A percentile compares a stretch with the other conserved stretches of the same genome.
Evolutionary conservation across 2,797 vertebrate species (phyloP).

Genomic region (Sitta carolinensis): DNA sequence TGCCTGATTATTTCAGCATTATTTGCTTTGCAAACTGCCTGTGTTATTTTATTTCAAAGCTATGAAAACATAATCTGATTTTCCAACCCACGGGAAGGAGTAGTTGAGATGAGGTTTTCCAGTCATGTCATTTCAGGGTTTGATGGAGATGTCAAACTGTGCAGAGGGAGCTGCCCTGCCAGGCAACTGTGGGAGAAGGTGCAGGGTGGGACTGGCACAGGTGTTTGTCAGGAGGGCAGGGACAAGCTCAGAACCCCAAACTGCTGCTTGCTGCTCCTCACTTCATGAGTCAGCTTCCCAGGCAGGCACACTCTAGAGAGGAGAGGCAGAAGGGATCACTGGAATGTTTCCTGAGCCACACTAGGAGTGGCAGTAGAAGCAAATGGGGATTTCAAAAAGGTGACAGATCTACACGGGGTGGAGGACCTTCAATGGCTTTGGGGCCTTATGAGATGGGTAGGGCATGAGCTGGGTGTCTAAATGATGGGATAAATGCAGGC

Average conservation of each 20-base stretch:
- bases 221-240: background rate
- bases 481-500: background rate
- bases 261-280: background rate
- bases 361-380: background rate
- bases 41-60: slow-evolving; percentile 42
- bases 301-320: background rate
- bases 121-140: background rate
- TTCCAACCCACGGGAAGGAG: background rate
- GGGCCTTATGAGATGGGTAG: background rate
- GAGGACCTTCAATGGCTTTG: background rate
- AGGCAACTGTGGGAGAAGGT: background rate
- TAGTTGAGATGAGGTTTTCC: background rate
- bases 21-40: slow-evolving; percentile 12
- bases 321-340: background rate
- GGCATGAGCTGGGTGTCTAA: background rate
- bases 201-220: background rate
- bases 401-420: background rate
- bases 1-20: slow-evolving; percentile 34
- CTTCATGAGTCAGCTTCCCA: background rate
- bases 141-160: background rate
- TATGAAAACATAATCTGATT: slow-evolving; percentile 42
- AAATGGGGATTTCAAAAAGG: background rate
- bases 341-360: background rate
- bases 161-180: background rate
- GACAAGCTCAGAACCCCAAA: slow-evolving; percentile 2